Base-by-base conservation (phyloP, 2,888 invertebrate genomes). In the Tillus elongatus region DNA sequence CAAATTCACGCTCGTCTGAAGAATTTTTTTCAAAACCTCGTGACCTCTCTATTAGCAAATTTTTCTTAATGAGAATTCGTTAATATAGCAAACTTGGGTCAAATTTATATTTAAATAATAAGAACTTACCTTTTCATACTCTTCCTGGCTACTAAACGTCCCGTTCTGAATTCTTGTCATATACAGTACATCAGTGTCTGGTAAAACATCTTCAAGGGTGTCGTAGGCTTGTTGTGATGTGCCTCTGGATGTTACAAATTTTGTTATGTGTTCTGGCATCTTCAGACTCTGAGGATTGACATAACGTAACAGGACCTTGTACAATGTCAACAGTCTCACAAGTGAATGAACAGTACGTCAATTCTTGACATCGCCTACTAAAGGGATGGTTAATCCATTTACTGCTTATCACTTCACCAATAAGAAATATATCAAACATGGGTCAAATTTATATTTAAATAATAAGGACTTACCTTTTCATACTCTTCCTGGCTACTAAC, bases 131-230 rank as follows among this genome's bases (percentile, higher is more conserved):
- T 80, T 74, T 42, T 88, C 72, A 63, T 96, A 98, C 53, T 92
- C 90, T 43, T 83, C 82, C 53, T 82, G 73, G 19, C 77, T 79
- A 4, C 72, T 63, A 63, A 98, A 97, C 51, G 97, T 72, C 66
- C 98, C 98, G 30, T 82, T 77, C 63, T 99, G 98, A 52, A 99
- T 93, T 50, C 98, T 77, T 0, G 98, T 99, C 87, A 98, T 91
- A 60, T 99, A 98, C 15, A 99, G 69, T 1, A 99, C 96, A 67
- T 99, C 97, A 0, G 96, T 96, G 43, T 88, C 90, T 0, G 82
- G 81, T 16, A 98, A 67, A 2, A 89, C 92, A 40, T 84, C 81
- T 61, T 95, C 90, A 44, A 99, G 70, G 10, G 70, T 73, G n/a
- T 66, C 64, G 50, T 72, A 79, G 33, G 78, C 75, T 55, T 77